Evolutionary conservation across 2,888 invertebrate species (phyloP).

Genomic region (Creontiades dilutus): DNA sequence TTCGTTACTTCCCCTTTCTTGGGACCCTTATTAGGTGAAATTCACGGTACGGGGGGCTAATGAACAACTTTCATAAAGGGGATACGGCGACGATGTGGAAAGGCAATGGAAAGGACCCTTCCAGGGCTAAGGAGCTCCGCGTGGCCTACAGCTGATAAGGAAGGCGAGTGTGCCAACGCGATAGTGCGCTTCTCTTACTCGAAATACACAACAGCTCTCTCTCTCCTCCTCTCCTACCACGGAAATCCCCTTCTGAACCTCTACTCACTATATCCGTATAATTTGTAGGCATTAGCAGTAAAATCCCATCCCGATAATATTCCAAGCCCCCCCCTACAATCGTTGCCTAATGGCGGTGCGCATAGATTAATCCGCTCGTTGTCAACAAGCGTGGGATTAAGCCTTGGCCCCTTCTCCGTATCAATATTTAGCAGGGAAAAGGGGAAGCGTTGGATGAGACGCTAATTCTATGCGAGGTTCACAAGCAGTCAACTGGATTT

Average conservation of each 20-base stretch:
- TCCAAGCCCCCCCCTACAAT: slow-evolving; percentile 7
- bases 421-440: slow-evolving; percentile 54
- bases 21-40: background rate
- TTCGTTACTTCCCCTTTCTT: no score
- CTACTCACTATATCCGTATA: slow-evolving; percentile 60
- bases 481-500: slow-evolving; percentile 50
- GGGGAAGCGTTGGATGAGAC: slow-evolving; percentile 48
- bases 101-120: slow-evolving; percentile 41
- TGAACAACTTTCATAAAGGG: slow-evolving; percentile 64
- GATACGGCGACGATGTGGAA: slow-evolving; percentile 33
- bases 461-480: slow-evolving; percentile 62
- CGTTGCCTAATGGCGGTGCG: slow-evolving; percentile 61
- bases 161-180: slow-evolving; percentile 62
- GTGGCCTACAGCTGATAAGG: slow-evolving; percentile 63
- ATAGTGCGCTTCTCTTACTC: slow-evolving; percentile 50
- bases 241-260: slow-evolving; percentile 36
- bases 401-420: slow-evolving; percentile 43
- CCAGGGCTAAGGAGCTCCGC: slow-evolving; percentile 67
- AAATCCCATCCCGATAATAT: slow-evolving; percentile 59
- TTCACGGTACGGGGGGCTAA: slow-evolving; percentile 59
- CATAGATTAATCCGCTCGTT: slow-evolving; percentile 67
- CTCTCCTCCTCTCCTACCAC: background rate
- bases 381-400: slow-evolving; percentile 68
- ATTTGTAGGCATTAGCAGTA: slow-evolving; percentile 69
- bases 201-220: slow-evolving; percentile 60